A percentile compares a stretch with the other conserved stretches of the same genome.
Conservation (phyloP, 2,797 vertebrate species). For the Bovichtus variegatus region DNA sequence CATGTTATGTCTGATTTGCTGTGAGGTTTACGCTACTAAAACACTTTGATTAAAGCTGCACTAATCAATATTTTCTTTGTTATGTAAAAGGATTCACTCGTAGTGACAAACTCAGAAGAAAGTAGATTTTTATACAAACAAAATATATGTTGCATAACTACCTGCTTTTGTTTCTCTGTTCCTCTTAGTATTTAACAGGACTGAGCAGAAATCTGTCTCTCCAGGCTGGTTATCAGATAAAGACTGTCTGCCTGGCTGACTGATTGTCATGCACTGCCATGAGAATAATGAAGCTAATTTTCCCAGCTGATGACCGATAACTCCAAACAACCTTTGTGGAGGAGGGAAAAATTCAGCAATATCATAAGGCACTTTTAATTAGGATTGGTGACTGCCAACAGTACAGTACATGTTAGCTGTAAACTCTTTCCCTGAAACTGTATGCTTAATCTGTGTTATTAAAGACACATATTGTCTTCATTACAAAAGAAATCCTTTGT, state of each 20-base stretch:
- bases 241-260: conserved; percentile 71
- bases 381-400: conserved; percentile 42
- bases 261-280: conserved; percentile 78
- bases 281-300: conserved; percentile 84
- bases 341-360: conserved; percentile 41
- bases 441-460: neutral
- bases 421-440: neutral
- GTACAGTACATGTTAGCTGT: conserved; percentile 8
- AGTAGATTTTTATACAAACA: no score
- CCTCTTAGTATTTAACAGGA: conserved; percentile 30
- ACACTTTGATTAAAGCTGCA: neutral
- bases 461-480: neutral
- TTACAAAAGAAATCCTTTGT: no score
- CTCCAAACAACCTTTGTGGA: conserved; percentile 71
- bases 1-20: neutral
- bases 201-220: conserved; percentile 54
- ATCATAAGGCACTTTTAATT: conserved; percentile 67
- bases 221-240: conserved; percentile 78
- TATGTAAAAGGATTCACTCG: neutral
- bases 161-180: conserved; percentile 13
- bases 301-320: conserved; percentile 84
- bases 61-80: neutral
- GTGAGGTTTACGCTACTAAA: neutral
- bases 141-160: neutral
- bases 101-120: neutral